Evolutionary conservation across 2,888 invertebrate species (phyloP), one percentile per base, ranked within the genome.

Genomic region (Allolobophora icterica): DNA sequence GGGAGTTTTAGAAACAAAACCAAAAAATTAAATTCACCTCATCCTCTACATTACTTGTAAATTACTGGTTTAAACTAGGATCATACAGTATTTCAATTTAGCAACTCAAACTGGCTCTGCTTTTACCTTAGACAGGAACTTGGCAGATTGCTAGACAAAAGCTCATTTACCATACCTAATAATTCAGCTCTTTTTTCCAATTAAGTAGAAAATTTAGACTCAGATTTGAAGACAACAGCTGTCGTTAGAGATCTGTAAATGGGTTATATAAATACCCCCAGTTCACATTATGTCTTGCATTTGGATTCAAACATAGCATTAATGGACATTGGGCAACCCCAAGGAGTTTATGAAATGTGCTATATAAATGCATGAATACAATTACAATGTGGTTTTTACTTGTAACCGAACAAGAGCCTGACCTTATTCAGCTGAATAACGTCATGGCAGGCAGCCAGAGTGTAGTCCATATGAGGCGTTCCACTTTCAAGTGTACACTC

Each of bases 381-480:
- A 52, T 52, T 52, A 52, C 52, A 17, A 42, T 13, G 13, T 15
- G 13, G 42, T 42, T 17, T 42, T 17, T 24, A 52, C 52, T 52
- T 52, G 6, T 52, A 52, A 52, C 52, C 21, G 24, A 52, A 52
- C 52, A 24, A 90, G 89, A 90, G 40, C 0, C 91, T 91, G 91
- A 94, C 95, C 94, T 94, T 94, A 45, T 93, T 92, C 42, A 94
- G 92, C 91, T 94, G 94, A 35, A 94, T 92, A 34, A 94, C 94
- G 90, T 95, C 94, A 92, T 94, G 94, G 17, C 94, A 94, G 30
- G 94, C 92, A 91, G 93, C 93, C 84, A 95, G 93, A 35, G 94
- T 93, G 93, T 94, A 95, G 89, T 93, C 93, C 24, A 90, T 6
- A 33, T 19, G 33, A 90, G 90, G 58, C 21, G 33, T 38, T 34